These are phyloP conservation scores for Acrobasis consociella DNA, from an alignment of 2,888 invertebrate genomes.

Conservation along the genomic window DNA sequence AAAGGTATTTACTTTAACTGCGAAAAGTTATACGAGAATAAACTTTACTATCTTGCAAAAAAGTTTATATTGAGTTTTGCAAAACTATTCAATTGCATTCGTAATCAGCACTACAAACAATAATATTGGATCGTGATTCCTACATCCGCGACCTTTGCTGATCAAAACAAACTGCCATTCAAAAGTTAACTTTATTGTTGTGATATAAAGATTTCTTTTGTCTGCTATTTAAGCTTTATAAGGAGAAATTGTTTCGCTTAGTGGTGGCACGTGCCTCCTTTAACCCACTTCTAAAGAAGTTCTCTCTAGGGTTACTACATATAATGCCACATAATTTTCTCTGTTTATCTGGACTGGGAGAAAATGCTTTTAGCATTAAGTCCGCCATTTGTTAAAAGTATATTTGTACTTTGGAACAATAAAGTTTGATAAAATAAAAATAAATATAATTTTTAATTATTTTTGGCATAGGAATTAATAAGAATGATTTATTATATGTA, in stretches of 20 bases:
- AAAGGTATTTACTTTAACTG: not conserved
- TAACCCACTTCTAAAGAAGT: slow-evolving; percentile 14
- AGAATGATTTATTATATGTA: too few species aligned
- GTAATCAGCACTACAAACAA: slow-evolving; percentile 69
- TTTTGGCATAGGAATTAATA: not conserved
- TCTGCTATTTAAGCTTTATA: not conserved
- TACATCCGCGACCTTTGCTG: slow-evolving; percentile 16
- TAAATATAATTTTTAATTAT: not conserved
- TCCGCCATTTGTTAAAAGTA: too few species aligned
- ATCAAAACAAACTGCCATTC: not conserved
- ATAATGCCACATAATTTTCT: too few species aligned
- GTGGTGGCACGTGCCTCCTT: slow-evolving; percentile 21
- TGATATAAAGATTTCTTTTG: not conserved
- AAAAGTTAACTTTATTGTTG: not conserved
- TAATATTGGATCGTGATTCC: slow-evolving; percentile 64
- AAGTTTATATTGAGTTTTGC: not conserved
- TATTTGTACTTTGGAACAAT: too few species aligned
- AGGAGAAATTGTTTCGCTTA: slow-evolving; percentile 24
- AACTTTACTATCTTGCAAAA: not conserved
- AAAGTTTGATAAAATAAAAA: too few species aligned
- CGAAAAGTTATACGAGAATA: not conserved
- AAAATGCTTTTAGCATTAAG: too few species aligned
- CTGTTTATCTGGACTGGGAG: too few species aligned
- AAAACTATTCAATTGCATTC: slow-evolving; percentile 1
- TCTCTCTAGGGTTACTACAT: not conserved